Conservation (phyloP, 2,888 invertebrate genomes). For the Calameuta filiformis region DNA sequence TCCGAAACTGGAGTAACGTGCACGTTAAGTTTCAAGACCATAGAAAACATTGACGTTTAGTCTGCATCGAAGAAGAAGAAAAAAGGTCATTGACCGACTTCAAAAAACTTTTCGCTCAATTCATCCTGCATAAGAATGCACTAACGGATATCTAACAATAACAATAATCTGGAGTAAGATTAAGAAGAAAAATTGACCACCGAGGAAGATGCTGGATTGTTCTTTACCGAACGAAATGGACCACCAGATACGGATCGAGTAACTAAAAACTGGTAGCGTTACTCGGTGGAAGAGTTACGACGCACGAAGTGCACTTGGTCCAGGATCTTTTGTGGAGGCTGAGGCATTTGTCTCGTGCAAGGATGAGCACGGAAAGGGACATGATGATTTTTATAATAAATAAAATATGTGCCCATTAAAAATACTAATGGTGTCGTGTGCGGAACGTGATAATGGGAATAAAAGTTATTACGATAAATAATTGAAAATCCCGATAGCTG, state of each 20-base stretch:
- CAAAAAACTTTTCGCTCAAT: neutral
- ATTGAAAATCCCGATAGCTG: too few species aligned
- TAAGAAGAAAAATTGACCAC: neutral
- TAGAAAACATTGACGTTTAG: too few species aligned
- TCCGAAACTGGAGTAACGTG: neutral
- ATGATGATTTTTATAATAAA: neutral
- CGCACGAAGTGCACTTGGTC: neutral
- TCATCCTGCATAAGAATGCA: neutral
- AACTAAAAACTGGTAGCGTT: constrained; percentile 53
- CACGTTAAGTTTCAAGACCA: neutral
- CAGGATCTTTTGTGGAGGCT: neutral
- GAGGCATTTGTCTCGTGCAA: neutral
- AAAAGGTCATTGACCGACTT: too few species aligned
- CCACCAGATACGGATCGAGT: constrained; percentile 43
- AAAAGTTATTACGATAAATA: neutral
- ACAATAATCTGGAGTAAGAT: neutral
- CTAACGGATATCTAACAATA: neutral
- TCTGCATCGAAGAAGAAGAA: too few species aligned
- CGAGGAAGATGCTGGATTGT: neutral
- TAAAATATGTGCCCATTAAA: neutral
- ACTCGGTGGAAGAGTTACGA: neutral
- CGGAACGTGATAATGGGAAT: neutral
- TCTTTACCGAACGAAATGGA: constrained; percentile 29
- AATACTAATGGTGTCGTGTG: neutral
- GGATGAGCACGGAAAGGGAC: too few species aligned